Base-by-base conservation (phyloP, 64 coral and sea anemone genomes). In the Pocillopora verrucosa region DNA sequence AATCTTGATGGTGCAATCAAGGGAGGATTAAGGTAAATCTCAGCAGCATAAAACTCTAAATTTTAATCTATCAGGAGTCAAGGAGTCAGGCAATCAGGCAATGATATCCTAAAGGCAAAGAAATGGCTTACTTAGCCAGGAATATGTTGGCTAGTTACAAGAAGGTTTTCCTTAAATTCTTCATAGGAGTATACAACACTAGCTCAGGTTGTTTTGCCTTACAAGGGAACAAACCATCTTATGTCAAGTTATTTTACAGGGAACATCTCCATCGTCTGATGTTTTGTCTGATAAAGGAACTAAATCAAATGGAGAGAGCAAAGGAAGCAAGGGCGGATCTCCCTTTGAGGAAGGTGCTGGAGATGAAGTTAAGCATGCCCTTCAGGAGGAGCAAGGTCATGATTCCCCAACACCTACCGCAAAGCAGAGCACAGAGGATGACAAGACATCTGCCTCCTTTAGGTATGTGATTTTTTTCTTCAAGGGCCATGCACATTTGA, bases 281-380 rank as follows among this genome's bases (percentile, higher is more conserved):
- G 89, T 92, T 34, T 73, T 91, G 77, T 91, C 80, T 77, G 89
- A 92, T 17, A 78, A 92, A 38, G 60, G 81, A 13, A 60, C 69
- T 4, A 93, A 99, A 41, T 16, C 82, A 0, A 89, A 87, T 45
- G 63, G 36, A 11, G 94, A 78, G 11, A 41, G 59, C 37, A 87
- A 91, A 77, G 81, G 77, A 59, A 83, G 80, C 61, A 86, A 95
- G 65, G 64, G 88, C 56, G 94, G 91, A 30, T 95, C 88, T 37
- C 93, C 97, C 41, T 99, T 99, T 99, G 97, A 99, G 74, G 97
- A 99, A 62, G 97, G 90, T 3, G 78, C 93, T 0, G 81, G 82
- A 26, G 97, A 95, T 72, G 97, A 99, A 34, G 56, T 95, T n/a
- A 83, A 94, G 34, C 75, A 92, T 36, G 74, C 65, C 11, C 73